These are phyloP conservation scores for Trypoxylus dichotomus DNA, from an alignment of 1,140 invertebrate species.

Conservation along the genomic window DNA sequence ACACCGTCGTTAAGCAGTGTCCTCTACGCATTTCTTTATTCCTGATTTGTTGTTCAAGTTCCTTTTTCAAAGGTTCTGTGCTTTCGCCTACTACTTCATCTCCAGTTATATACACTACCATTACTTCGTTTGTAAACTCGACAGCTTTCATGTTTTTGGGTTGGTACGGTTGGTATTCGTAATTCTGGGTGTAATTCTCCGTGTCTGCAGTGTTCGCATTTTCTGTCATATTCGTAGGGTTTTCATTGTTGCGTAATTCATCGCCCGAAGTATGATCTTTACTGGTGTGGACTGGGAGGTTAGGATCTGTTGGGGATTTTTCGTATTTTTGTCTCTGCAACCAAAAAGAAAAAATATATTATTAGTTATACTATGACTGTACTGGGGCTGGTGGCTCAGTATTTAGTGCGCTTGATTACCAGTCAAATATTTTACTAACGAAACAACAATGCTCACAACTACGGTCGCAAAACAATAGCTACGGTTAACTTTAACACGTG, in stretches of 20 bases:
- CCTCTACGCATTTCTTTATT: slow-evolving; percentile 42
- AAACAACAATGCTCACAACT: no score
- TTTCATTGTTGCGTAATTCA: slow-evolving; percentile 27
- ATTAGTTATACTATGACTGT: background rate
- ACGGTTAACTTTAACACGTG: no score
- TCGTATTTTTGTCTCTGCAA: slow-evolving; percentile 35
- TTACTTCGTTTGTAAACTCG: slow-evolving; percentile 38
- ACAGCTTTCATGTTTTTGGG: slow-evolving; percentile 35
- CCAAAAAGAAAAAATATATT: background rate
- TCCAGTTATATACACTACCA: slow-evolving; percentile 40
- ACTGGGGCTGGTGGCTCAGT: no score
- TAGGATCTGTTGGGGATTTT: slow-evolving; percentile 28
- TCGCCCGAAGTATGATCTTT: slow-evolving; percentile 35
- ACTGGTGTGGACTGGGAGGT: slow-evolving; percentile 22
- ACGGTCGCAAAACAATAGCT: no score
- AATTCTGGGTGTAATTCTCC: slow-evolving; percentile 17
- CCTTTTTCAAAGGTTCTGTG: slow-evolving; percentile 40
- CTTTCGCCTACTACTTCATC: slow-evolving; percentile 38
- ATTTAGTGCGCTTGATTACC: no score
- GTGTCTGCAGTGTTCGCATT: background rate
- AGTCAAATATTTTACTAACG: no score
- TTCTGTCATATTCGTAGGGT: background rate
- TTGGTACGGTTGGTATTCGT: slow-evolving; percentile 38
- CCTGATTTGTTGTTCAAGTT: slow-evolving; percentile 40
- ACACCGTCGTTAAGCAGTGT: slow-evolving; percentile 32